phyloP scores from a whole-genome alignment of 2,113 vertebrate genomes.

The Seriola rivoliana region DNA sequence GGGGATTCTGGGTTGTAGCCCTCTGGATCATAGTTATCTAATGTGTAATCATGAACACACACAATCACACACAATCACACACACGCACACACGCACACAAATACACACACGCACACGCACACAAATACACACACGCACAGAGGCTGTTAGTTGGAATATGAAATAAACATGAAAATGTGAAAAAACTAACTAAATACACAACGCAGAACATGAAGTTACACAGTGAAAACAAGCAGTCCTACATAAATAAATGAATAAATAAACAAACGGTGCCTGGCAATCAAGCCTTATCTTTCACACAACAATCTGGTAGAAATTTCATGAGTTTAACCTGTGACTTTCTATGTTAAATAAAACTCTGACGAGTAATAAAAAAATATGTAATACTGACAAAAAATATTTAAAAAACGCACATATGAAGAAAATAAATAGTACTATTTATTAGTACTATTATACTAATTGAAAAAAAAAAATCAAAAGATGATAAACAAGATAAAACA shows the following conservation, averaged over 20 bases:
- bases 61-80: slow-evolving; percentile 21
- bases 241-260: no score
- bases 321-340: background rate
- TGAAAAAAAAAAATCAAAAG: background rate
- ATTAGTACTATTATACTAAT: background rate
- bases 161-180: background rate
- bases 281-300: background rate
- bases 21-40: slow-evolving; percentile 97
- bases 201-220: background rate
- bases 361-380: background rate
- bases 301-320: background rate
- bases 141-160: background rate
- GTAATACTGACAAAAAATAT: background rate
- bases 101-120: slow-evolving; percentile 11
- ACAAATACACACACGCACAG: slow-evolving; percentile 6
- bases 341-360: background rate
- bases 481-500: background rate
- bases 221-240: background rate
- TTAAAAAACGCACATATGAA: background rate
- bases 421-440: background rate
- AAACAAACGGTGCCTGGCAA: no score
- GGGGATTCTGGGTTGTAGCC: slow-evolving; percentile 99
- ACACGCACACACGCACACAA: slow-evolving; percentile 19
- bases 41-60: background rate
- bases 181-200: background rate